Conservation (phyloP, 2,113 vertebrate genomes). For the Planiliza haematocheilus region DNA sequence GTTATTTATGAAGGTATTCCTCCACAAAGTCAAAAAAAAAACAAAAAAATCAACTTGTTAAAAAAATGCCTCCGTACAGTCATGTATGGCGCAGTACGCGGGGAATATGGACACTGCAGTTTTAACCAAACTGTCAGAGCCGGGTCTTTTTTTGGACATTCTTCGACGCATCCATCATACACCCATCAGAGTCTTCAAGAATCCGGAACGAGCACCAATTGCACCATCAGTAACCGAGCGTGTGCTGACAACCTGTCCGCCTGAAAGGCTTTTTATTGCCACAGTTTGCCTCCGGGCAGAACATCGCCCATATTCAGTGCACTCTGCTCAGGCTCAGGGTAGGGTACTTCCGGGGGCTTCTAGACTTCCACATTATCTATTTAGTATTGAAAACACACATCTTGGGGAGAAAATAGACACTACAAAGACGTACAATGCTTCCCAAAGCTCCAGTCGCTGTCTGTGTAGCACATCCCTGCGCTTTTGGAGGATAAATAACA, state of each 20-base stretch:
- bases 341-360: slow-evolving; percentile 57
- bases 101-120: slow-evolving; percentile 2
- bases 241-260: slow-evolving; percentile 76
- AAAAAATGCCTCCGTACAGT: neutral
- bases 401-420: slow-evolving; percentile 49
- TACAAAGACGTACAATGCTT: slow-evolving; percentile 64
- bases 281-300: slow-evolving; percentile 76
- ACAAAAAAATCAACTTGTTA: too few species aligned
- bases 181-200: slow-evolving; percentile 42
- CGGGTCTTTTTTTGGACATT: slow-evolving; percentile 31
- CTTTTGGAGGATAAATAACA: slow-evolving; percentile 66
- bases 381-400: slow-evolving; percentile 77
- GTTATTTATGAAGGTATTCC: neutral
- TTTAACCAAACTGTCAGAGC: slow-evolving; percentile 34
- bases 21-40: neutral
- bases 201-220: slow-evolving; percentile 59
- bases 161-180: slow-evolving; percentile 29
- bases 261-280: slow-evolving; percentile 80
- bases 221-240: slow-evolving; percentile 70
- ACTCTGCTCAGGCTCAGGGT: slow-evolving; percentile 48
- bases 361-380: slow-evolving; percentile 76
- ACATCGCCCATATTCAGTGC: slow-evolving; percentile 74
- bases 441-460: slow-evolving; percentile 55
- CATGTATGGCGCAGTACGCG: neutral
- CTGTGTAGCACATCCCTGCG: slow-evolving; percentile 45